Evolutionary conservation across 2,113 vertebrate genomes (phyloP).

Genomic region (human (Homo sapiens)): GRCh38 chr13:30821001-30821500

Average conservation of each 20-base stretch:
- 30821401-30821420: neutral
- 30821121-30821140: neutral
- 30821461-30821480: neutral
- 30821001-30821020: neutral
- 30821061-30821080: neutral
- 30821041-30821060: neutral
- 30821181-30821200: neutral
- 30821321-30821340: neutral
- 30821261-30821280: neutral
- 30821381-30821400: neutral
- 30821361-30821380: neutral
- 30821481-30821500: neutral
- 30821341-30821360: neutral
- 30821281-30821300: neutral
- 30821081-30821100: neutral
- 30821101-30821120: neutral
- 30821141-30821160: slow-evolving; percentile 5
- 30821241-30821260: neutral
- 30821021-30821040: neutral
- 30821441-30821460: neutral
- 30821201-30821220: neutral
- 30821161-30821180: neutral
- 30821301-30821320: neutral
- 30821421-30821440: neutral
- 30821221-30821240: neutral